A percentile compares a stretch with the other conserved stretches of the same genome.
phyloP scores from a whole-genome alignment of 2,113 vertebrate species.

The Urocolius indicus region DNA sequence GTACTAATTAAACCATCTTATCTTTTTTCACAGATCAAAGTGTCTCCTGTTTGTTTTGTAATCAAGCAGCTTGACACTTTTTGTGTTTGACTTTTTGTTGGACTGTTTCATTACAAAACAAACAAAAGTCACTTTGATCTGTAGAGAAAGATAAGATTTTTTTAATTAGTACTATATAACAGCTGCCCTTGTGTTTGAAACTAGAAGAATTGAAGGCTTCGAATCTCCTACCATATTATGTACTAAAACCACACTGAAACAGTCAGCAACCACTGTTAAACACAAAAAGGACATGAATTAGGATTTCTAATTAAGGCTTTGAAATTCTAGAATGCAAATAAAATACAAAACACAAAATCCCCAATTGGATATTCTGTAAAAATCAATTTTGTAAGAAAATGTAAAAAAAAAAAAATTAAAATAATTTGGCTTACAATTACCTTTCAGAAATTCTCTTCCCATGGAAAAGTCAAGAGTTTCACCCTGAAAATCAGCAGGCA shows the following conservation, averaged over 20 bases:
- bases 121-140: slow-evolving; percentile 65
- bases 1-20: slow-evolving; percentile 62
- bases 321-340: background rate
- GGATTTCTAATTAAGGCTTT: background rate
- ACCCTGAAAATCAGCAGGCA: background rate
- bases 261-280: background rate
- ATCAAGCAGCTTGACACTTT: slow-evolving; percentile 53
- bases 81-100: slow-evolving; percentile 53
- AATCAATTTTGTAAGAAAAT: background rate
- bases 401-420: background rate
- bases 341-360: background rate
- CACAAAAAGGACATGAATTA: background rate
- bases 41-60: slow-evolving; percentile 66
- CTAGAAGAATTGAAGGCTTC: slow-evolving; percentile 1
- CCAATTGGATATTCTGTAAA: background rate
- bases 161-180: slow-evolving; percentile 50
- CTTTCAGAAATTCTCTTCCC: background rate
- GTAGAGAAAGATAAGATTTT: slow-evolving; percentile 42
- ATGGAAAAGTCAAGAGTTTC: background rate
- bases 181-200: slow-evolving; percentile 21
- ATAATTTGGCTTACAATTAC: background rate
- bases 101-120: slow-evolving; percentile 39
- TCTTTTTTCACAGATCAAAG: slow-evolving; percentile 65
- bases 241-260: background rate
- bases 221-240: background rate